Percentiles rank a stretch among this genome's conserved stretches.
Evolutionary conservation across 2,113 vertebrate species (phyloP).

Genomic region (Hoplias malabaricus): DNA sequence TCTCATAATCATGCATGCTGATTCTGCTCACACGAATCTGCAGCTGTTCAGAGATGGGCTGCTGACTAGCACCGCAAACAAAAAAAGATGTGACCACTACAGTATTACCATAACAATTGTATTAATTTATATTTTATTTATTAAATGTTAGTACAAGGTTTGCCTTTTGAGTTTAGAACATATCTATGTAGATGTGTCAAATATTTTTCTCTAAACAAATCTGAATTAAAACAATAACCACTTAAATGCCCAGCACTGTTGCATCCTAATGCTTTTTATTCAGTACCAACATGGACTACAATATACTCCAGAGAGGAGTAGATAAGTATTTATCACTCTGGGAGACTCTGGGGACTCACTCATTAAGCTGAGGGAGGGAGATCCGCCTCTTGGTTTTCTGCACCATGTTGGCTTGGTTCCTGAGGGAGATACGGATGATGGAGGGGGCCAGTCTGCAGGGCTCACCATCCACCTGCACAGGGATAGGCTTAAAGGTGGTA

Average conservation of each 20-base stretch:
- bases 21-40: constrained; percentile 88
- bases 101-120: too few species aligned
- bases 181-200: too few species aligned
- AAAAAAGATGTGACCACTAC: neutral
- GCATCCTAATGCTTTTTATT: too few species aligned
- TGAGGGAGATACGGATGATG: constrained; percentile 83
- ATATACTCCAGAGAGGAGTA: constrained; percentile 65
- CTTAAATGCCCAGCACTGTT: too few species aligned
- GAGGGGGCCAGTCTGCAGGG: constrained; percentile 90
- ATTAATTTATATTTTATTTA: too few species aligned
- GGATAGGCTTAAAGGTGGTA: constrained; percentile 91
- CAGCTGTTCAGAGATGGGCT: constrained; percentile 83
- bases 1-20: constrained; percentile 91
- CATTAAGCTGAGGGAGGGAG: constrained; percentile 86
- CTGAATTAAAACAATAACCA: too few species aligned
- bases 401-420: constrained; percentile 95
- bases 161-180: too few species aligned
- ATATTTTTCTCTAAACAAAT: too few species aligned
- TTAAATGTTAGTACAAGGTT: too few species aligned
- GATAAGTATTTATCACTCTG: neutral
- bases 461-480: constrained; percentile 97
- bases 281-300: constrained; percentile 58
- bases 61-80: constrained; percentile 77
- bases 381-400: constrained; percentile 94
- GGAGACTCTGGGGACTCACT: constrained; percentile 69